phyloP scores from a whole-genome alignment of 2,888 invertebrate genomes.

The Gibbula magus region DNA sequence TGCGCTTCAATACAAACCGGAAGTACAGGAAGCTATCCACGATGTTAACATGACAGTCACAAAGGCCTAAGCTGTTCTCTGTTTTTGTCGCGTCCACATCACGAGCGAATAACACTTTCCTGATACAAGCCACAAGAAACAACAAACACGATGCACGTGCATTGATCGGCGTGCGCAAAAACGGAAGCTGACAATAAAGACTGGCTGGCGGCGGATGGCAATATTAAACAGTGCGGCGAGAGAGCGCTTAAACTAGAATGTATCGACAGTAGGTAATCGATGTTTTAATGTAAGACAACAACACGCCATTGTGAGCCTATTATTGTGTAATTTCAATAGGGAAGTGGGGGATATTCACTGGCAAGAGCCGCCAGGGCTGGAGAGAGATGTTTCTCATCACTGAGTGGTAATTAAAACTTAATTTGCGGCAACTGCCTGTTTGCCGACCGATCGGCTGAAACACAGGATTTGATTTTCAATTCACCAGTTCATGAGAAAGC shows the following conservation, averaged over 20 bases:
- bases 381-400: neutral
- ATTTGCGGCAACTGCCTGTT: conserved; percentile 27
- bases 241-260: conserved; percentile 20
- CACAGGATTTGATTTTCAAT: conserved; percentile 14
- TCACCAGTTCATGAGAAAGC: conserved; percentile 23
- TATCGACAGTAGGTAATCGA: conserved; percentile 25
- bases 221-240: conserved; percentile 22
- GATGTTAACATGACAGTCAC: neutral
- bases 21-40: neutral
- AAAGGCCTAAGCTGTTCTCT: neutral
- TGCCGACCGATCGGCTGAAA: neutral
- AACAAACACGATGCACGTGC: conserved; percentile 8
- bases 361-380: neutral
- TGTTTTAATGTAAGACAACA: conserved; percentile 26
- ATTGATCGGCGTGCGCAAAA: conserved; percentile 26
- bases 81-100: neutral
- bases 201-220: conserved; percentile 26
- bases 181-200: conserved; percentile 26
- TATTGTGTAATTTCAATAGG: conserved; percentile 4
- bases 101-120: conserved; percentile 1
- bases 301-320: conserved; percentile 17
- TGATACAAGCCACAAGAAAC: neutral
- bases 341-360: neutral
- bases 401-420: conserved; percentile 32
- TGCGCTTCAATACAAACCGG: too few species aligned